Conservation (phyloP, 2,888 invertebrate genomes). For the Eretmocerus hayati region DNA sequence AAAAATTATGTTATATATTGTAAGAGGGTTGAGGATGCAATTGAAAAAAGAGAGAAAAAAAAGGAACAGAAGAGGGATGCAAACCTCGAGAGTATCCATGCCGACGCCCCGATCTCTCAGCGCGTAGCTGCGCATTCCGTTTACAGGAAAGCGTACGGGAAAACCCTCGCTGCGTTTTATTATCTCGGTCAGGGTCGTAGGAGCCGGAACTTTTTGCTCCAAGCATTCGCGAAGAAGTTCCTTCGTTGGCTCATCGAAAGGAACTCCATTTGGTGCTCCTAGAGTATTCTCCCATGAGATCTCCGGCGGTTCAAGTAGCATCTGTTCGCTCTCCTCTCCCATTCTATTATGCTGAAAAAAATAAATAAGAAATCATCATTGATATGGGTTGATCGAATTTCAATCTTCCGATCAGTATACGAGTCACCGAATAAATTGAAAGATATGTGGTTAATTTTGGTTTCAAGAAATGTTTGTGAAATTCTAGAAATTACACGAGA, state of each 20-base stretch:
- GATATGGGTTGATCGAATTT: background rate
- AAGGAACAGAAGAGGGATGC: background rate
- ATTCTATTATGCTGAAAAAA: conserved; percentile 9
- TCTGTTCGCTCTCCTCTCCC: conserved; percentile 4
- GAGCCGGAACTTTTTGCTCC: conserved; percentile 31
- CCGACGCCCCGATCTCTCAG: conserved; percentile 34
- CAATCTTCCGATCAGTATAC: background rate
- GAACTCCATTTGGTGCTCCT: conserved; percentile 39
- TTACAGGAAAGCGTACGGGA: conserved; percentile 44
- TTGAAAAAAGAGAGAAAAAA: too few species aligned
- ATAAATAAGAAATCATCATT: background rate
- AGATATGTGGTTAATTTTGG: background rate
- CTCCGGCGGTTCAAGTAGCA: conserved; percentile 36
- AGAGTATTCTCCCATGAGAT: conserved; percentile 41
- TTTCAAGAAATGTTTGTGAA: too few species aligned
- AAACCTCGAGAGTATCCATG: conserved; percentile 35
- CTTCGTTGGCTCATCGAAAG: conserved; percentile 40
- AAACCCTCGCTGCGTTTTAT: conserved; percentile 43
- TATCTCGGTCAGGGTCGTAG: conserved; percentile 34
- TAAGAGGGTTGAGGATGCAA: too few species aligned
- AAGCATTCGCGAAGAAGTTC: conserved; percentile 34
- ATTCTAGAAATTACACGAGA: too few species aligned
- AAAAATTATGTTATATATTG: too few species aligned
- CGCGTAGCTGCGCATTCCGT: conserved; percentile 35
- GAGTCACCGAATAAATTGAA: background rate